These are phyloP conservation scores for Laterallus jamaicensis DNA, from an alignment of 2,113 vertebrate genomes.

Conservation along the genomic window DNA sequence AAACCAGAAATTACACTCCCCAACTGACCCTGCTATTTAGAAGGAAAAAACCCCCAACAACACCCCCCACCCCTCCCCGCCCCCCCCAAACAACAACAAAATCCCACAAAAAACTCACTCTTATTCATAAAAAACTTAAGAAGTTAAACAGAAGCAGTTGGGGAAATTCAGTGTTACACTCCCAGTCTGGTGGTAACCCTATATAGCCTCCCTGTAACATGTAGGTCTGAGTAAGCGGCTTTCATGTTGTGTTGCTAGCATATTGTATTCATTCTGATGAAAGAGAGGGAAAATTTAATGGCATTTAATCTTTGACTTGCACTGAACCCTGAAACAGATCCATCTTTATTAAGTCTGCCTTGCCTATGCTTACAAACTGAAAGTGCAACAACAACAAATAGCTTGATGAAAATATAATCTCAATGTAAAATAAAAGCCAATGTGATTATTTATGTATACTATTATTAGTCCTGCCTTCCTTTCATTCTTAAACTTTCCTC, in stretches of 20 bases:
- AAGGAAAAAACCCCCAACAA: neutral
- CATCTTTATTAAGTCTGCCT: neutral
- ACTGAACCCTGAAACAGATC: neutral
- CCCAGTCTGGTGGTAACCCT: neutral
- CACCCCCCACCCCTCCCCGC: too few relatives aligned
- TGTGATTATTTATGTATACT: neutral
- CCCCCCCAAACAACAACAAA: too few relatives aligned
- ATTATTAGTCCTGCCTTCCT: neutral
- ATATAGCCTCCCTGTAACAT: conserved; percentile 7
- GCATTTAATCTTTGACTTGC: conserved; percentile 15
- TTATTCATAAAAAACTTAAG: conserved; percentile 14
- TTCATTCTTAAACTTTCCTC: neutral
- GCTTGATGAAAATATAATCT: neutral
- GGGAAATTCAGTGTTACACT: neutral
- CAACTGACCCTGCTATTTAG: neutral
- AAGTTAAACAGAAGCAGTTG: conserved; percentile 16
- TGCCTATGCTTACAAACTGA: neutral
- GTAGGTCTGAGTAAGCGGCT: neutral
- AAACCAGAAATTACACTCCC: neutral
- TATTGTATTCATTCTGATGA: conserved; percentile 19
- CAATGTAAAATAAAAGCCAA: neutral
- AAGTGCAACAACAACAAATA: neutral
- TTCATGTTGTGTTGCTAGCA: conserved; percentile 37
- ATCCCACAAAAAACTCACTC: neutral
- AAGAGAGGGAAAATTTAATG: conserved; percentile 15